Evolutionary conservation across 2,797 vertebrate genomes (phyloP), one percentile per base, ranked within the genome.

Genomic region (Trachops cirrhosus): DNA sequence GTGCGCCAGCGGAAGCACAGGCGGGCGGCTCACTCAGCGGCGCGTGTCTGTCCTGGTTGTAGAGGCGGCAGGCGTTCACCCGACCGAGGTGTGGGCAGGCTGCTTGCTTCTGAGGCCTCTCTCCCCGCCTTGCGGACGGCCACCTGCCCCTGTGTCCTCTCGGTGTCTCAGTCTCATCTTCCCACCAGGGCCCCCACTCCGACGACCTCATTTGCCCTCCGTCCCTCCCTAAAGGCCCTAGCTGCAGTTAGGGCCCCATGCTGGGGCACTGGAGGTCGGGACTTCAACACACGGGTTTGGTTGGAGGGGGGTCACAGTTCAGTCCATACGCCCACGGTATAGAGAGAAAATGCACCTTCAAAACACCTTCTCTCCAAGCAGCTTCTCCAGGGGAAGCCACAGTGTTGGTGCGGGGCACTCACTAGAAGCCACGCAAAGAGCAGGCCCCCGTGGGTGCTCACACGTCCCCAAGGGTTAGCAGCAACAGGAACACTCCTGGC

Each of bases 391-490:
- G 0, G 3, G 22, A 67, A 44, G 39, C 37, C 22, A 6, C 22
- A 0, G 73, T 41, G 54, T 44, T 67, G 46, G 41, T 15, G 2
- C 14, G n/a, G 3, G 2, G 29, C 9, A 9, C 54, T 46, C 21
- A 1, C 48, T 19, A 10, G 44, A 24, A 29, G 34, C 32, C 24
- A 24, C 0, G 0, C 19, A 34, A 41, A 39, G 4, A 39, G 64
- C 19, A 39, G 64, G 39, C 78, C 15, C 3, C 6, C 29, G 0
- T 29, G 29, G 46, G 39, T 1, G 50, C 14, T 0, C 1, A 62
- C 10, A 2, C 22, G 3, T 0, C 48, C 62, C 62, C 16, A 21
- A 71, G 46, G 24, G 12, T 62, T 80, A 19, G 9, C 68, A 15
- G 3, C 62, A 64, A 8, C 32, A n/a, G n/a, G 32, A 64, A n/a